A percentile compares a stretch with the other conserved stretches of the same genome.
phyloP scores from a whole-genome alignment of 2,888 invertebrate species.

The Nezara viridula region DNA sequence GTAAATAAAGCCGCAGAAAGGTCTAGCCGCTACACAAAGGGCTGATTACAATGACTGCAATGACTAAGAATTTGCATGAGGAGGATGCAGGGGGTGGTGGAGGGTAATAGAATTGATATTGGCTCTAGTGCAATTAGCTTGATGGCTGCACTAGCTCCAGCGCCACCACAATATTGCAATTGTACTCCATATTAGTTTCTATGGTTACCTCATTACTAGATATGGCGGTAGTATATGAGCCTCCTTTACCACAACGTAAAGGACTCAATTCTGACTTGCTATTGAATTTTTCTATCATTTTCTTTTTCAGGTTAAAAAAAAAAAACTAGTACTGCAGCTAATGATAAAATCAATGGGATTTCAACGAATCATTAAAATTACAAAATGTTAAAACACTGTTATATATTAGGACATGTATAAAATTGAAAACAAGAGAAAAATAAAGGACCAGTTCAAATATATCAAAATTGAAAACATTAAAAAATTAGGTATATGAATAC shows the following conservation, averaged over 20 bases:
- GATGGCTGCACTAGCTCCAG: conserved; percentile 26
- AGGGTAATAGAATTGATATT: conserved; percentile 28
- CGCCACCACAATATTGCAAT: conserved; percentile 4
- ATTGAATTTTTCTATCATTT: not conserved
- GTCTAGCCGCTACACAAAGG: not conserved
- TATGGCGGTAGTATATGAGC: not conserved
- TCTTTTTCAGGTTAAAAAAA: no score
- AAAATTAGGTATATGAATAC: no score
- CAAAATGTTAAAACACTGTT: no score
- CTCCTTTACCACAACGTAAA: not conserved
- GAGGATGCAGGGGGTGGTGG: not conserved
- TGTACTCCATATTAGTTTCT: conserved; percentile 30
- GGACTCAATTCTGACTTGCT: not conserved
- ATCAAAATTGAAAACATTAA: no score
- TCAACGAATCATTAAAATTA: no score
- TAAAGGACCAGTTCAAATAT: no score
- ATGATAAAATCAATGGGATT: no score
- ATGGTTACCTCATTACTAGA: conserved; percentile 1
- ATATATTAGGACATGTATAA: no score
- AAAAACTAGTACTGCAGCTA: no score
- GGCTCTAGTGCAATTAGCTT: not conserved
- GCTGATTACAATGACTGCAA: conserved; percentile 25
- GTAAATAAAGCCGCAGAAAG: not conserved
- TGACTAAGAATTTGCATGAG: conserved; percentile 9
- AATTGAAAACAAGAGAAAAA: no score